These are phyloP conservation scores for Brachionus paranguensis DNA, from an alignment of 1,140 invertebrate genomes.

Conservation along the genomic window DNA sequence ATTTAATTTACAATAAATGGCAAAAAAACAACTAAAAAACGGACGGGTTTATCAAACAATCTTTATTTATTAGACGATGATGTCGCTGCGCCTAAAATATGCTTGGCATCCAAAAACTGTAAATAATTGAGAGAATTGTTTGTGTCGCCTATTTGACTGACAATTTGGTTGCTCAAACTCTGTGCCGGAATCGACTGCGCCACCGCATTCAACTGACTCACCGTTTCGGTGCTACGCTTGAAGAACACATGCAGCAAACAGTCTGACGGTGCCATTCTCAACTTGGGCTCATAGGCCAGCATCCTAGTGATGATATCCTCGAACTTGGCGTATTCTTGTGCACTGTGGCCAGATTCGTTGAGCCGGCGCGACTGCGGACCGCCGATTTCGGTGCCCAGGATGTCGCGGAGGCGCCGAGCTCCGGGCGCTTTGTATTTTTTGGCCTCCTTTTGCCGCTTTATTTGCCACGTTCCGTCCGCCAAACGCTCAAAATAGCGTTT, in stretches of 20 bases:
- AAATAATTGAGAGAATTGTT: slow-evolving; percentile 4
- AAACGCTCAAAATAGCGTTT: slow-evolving; percentile 96
- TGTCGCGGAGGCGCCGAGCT: slow-evolving; percentile 51
- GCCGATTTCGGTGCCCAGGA: slow-evolving; percentile 72
- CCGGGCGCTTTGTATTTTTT: slow-evolving; percentile 50
- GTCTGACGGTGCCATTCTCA: slow-evolving; percentile 90
- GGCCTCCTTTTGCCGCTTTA: slow-evolving; percentile 6
- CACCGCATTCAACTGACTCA: neutral
- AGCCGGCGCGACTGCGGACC: slow-evolving; percentile 79
- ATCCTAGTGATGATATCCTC: slow-evolving; percentile 95
- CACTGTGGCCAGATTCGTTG: slow-evolving; percentile 87
- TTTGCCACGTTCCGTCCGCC: slow-evolving; percentile 67
- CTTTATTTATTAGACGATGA: neutral
- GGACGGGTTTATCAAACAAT: neutral
- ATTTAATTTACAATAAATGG: neutral
- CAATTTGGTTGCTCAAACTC: neutral
- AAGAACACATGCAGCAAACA: slow-evolving; percentile 96
- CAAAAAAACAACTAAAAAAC: neutral
- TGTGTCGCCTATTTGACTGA: neutral
- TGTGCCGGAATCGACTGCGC: neutral
- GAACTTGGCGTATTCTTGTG: slow-evolving; percentile 96
- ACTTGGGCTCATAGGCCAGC: slow-evolving; percentile 95
- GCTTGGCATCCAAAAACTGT: neutral
- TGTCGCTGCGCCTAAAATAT: neutral
- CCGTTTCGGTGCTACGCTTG: neutral